Base-by-base conservation (phyloP, 2,797 vertebrate species). In the Enteromius fasciolatus region DNA sequence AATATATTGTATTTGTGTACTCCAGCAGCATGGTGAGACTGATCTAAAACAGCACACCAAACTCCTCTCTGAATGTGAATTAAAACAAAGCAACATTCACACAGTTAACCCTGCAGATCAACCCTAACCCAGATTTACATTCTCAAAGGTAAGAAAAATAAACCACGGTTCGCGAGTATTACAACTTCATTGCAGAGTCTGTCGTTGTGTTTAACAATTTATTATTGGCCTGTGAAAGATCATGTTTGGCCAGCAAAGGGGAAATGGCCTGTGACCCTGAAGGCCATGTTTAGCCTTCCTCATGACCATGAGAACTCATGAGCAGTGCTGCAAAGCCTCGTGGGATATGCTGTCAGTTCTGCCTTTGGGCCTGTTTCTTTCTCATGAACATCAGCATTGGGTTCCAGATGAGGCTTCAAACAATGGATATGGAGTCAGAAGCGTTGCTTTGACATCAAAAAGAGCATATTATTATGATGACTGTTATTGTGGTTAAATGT, bases 201-300 rank as follows among this genome's bases (percentile, higher is more conserved):
- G 70, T 90, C 86, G 90, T 90, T 90, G 87, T 82, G 76, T 15
- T 69, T 70, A 46, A 61, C 59, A 83, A 83, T 83, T 88, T 85
- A 84, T 86, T 88, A 84, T 90, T 89, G 88, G 81, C 86, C 89
- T 87, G 87, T 89, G 82, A 90, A 90, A 83, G 84, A 59, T 83
- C 69, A 83, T 80, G 89, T 88, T 88, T 84, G 70, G 61, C 83
- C 84, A 61, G 83, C 76, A 73, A 83, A 86, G 91, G 91, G 94
- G 93, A 94, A 93, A 90, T 87, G 64, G 69, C 80, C 67, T 88
- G 76, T 92, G 92, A 92, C 91, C 93, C 70, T 6, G 50, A 88
- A 87, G 91, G 89, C 87, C 87, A 83, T 64, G 85, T 91, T 89
- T 91, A 85, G 76, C 66, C 76, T 81, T 70, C 48, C 83, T 85